These are phyloP conservation scores for Andrena flavipes DNA, from an alignment of 2,888 invertebrate genomes.

Conservation along the genomic window DNA sequence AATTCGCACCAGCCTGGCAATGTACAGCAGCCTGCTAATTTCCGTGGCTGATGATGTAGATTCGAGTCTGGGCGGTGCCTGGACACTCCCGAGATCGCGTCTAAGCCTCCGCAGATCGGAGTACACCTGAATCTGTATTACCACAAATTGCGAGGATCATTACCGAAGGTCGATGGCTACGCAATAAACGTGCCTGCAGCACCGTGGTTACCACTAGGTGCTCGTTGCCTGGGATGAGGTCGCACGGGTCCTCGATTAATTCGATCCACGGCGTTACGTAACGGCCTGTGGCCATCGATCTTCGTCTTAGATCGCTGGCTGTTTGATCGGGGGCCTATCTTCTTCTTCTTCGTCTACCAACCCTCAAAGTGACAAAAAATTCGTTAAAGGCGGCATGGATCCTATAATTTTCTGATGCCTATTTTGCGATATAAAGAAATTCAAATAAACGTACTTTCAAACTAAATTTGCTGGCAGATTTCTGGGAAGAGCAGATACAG, in stretches of 20 bases:
- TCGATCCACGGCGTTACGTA: conserved; percentile 48
- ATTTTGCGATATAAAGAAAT: no score
- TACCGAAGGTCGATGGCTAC: conserved; percentile 73
- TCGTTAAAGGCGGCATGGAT: no score
- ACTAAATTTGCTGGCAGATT: no score
- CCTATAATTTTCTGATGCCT: no score
- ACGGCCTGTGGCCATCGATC: conserved; percentile 46
- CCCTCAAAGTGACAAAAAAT: no score
- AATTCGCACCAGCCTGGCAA: neutral
- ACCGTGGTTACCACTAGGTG: conserved; percentile 41
- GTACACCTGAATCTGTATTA: conserved; percentile 23
- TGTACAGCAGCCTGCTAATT: neutral
- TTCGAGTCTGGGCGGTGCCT: conserved; percentile 16
- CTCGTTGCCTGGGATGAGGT: conserved; percentile 57
- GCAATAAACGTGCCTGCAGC: conserved; percentile 43
- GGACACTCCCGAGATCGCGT: neutral
- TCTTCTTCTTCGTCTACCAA: neutral
- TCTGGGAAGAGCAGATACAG: no score
- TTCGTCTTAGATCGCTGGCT: conserved; percentile 30
- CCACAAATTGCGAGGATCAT: conserved; percentile 74
- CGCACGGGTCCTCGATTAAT: conserved; percentile 62
- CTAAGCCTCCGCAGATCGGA: neutral
- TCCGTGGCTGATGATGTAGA: conserved; percentile 17
- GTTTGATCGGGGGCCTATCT: neutral
- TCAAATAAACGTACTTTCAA: no score